Base-by-base conservation (phyloP, 2,113 vertebrate genomes). In the Muntiacus muntjak region DNA sequence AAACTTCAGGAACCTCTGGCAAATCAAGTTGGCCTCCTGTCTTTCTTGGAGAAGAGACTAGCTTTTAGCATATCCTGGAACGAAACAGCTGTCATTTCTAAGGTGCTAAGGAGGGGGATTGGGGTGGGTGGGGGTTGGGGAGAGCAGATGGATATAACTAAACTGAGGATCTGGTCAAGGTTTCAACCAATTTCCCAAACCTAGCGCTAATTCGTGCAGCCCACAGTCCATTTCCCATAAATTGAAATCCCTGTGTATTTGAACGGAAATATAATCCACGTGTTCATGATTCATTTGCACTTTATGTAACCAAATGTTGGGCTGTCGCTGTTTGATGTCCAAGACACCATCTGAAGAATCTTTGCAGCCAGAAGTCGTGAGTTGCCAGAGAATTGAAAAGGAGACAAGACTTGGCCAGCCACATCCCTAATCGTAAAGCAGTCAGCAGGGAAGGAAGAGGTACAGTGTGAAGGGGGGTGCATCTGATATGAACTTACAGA, bases 261-360 rank as follows among this genome's bases (percentile, higher is more conserved):
- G 92, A 96, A 76, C 26, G 50, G 93, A 97, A 98, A 97, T 86
- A 40, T 2, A 78, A 96, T 45, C 97, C 97, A 96, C 25, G 78
- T 98, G 98, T 64, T 91, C 50, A 14, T 97, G 96, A 97, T 83
- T 95, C 97, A 98, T 88, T 90, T 76, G 86, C 92, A 94, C 85
- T 92, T 98, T 95, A 94, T 81, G 90, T 86, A 97, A 95, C 97
- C 95, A 93, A 97, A 89, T 47, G 90, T 50, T 54, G 71, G 79
- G 76, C 95, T 92, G 92, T 81, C 3, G 52, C 79, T 40, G 94
- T 85, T 78, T 85, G 97, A 95, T 91, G 95, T 96, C 97, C 97
- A 83, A 54, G 94, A 95, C 91, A 58, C 94, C 97, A 96, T 93
- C 92, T 92, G 97, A 97, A 96, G 74, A 60, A 17, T 60, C 95